Evolutionary conservation across 2,797 vertebrate species (phyloP), one percentile per base, ranked within the genome.

Genomic region (Ctenopoma kingsleyae): DNA sequence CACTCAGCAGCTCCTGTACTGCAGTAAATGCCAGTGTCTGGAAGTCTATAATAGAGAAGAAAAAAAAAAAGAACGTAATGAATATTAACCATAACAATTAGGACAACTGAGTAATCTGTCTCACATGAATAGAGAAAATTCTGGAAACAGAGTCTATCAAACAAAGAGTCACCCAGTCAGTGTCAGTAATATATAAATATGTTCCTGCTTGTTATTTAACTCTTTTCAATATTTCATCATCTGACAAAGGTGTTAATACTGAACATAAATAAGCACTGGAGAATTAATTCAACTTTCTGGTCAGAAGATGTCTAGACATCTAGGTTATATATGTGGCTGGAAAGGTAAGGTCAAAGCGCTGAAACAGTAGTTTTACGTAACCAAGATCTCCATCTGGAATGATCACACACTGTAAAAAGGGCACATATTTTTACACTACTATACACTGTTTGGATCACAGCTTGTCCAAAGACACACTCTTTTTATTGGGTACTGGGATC

Each of bases 71-170:
- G 36, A 43, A 47, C 1, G 30, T 40, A 40, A 68, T 66, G 48
- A 79, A 63, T 67, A 55, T 56, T 52, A 59, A 55, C 16, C 30
- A 53, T 35, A 38, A 55, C 20, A 54, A 67, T 67, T 60, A 53
- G 0, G 25, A 36, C 46, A 66, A 32, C 25, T 3, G 20, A 13
- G 46, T 35, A 30, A 77, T 71, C 27, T 56, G 40, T 48, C 6
- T 71, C 58, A 30, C 41, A 57, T 41, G 36, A 62, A 67, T 8
- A 23, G 35, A 53, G 22, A 12, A 30, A 46, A 57, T 44, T 30
- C 17, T 32, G 54, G 23, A 30, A 32, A 11, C 13, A 19, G 32
- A 46, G 4, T 16, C 1, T 6, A 22, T 25, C 1, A 43, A 54
- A 53, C 11, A 38, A 62, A 36, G n/a, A 30, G 8, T 38, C 30